These are phyloP conservation scores for Lepidocolaptes lacrymiger DNA, from an alignment of 2,797 vertebrate genomes.

Conservation along the genomic window DNA sequence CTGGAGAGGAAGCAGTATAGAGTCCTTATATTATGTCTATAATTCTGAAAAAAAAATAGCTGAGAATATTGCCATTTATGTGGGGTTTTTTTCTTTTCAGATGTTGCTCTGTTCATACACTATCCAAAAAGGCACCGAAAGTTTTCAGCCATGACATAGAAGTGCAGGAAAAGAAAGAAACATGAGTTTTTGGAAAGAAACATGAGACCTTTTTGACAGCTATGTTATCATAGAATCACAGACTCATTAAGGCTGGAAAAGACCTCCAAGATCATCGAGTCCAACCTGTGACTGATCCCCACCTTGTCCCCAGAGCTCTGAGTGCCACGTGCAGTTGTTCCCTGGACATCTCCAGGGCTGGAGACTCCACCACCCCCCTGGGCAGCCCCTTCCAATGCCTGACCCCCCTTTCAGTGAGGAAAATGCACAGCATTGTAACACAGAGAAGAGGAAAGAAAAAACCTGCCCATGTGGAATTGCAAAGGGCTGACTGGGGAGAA, in stretches of 20 bases:
- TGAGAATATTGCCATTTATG: neutral
- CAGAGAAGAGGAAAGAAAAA: neutral
- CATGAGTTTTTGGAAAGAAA: neutral
- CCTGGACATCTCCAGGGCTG: neutral
- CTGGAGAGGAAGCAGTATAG: neutral
- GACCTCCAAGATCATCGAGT: neutral
- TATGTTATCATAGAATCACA: fast-evolving
- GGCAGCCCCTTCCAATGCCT: neutral
- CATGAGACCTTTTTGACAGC: neutral
- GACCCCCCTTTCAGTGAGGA: neutral
- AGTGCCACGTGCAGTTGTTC: fast-evolving
- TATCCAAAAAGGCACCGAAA: neutral
- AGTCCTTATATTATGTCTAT: neutral
- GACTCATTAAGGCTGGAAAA: neutral
- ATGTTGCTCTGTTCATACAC: fast-evolving
- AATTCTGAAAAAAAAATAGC: neutral
- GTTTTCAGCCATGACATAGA: neutral
- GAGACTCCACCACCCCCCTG: fast-evolving
- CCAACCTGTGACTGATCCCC: fast-evolving
- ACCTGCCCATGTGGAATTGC: fast-evolving
- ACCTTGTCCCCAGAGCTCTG: neutral
- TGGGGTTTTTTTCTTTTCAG: neutral
- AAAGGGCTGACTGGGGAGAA: neutral
- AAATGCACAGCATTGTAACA: neutral
- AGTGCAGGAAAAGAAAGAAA: neutral